Base-by-base conservation (phyloP, 1,140 invertebrate genomes). In the Stegodyphus dumicola region DNA sequence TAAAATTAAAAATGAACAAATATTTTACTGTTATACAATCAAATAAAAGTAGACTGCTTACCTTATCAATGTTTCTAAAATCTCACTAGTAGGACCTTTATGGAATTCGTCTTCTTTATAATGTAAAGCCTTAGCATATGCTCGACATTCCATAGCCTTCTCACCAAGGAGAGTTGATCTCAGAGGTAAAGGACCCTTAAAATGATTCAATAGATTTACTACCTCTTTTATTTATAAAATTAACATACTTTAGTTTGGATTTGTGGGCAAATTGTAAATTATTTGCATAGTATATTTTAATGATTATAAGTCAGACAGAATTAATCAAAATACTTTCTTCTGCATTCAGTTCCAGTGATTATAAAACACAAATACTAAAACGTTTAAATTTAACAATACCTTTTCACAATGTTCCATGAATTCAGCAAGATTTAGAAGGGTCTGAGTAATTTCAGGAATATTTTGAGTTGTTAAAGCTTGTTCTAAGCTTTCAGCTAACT, bases 331-430 rank as follows among this genome's bases (percentile, higher is more conserved):
- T 64, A 64, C 60, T 64, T 64, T 3, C 33, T 33, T 33, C 33
- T 33, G 33, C 33, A 33, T 33, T 33, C 33, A 33, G 33, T 33
- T 33, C 33, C 33, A 33, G 33, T 33, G 33, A 33, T 33, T 33
- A 33, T 33, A 33, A 33, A 33, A 33, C 3, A 3, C n/a, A 67
- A 67, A 67, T 17, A 67, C 18, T 13, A 17, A 71, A 71, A 71
- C 13, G 10, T 4, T 33, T 18, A 49, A 71, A 71, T 11, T 49
- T 9, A 56, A 15, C 53, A 56, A 64, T 48, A 93, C 93, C 85
- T 96, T 96, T 89, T 99, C 98, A 90, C 97, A 99, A 89, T 99
- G 98, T 89, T 99, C 98, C 97, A 99, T 99, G 89, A 99, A 99
- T 91, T 99, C 98, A 0, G 98, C 98, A 51, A 99, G 91, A 91